Base-by-base conservation (phyloP, 2,888 invertebrate genomes). In the Agrotis ipsilon region DNA sequence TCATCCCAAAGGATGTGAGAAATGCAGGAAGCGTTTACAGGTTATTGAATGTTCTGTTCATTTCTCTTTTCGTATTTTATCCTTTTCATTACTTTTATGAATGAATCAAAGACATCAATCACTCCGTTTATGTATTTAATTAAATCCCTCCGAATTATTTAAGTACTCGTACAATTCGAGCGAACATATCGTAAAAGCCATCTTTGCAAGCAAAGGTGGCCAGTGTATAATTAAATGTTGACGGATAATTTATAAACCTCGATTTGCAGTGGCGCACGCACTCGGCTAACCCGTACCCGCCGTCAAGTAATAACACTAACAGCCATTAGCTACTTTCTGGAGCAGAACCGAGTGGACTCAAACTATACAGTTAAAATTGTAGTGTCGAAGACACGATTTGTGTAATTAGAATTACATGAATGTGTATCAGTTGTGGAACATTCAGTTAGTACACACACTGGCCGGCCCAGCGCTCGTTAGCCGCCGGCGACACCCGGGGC, bases 161-260 rank as follows among this genome's bases (percentile, higher is more conserved):
- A 62, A 71, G 68, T 72, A 82, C 70, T 72, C 73, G 55, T 79
- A 79, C 80, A 81, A 83, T 80, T 76, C 49, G 48, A 79, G 70
- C 57, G 66, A 70, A 80, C 68, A 72, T 89, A 89, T 89, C 86
- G 82, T 84, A 69, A 85, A 86, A 84, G 78, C 75, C 82, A 87
- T 88, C 79, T 85, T 84, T 84, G 84, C 83, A 89, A 82, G 80
- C 80, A 79, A 83, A 86, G 81, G 83, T 82, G 81, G 85, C 72
- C 78, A 82, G 84, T 81, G 78, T 88, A 83, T 91, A 91, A 90
- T 90, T 91, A 91, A 88, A 90, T 80, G 86, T 86, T 89, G 88
- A 89, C 85, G 86, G 86, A 88, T 90, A 88, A 90, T 92, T 91
- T 88, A 89, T 90, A 89, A 90, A 84, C 66, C 78, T 87, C 81